Percentiles rank a stretch among this genome's conserved stretches.
phyloP scores from a whole-genome alignment of 2,888 invertebrate species.

The Melipona bicolor region DNA sequence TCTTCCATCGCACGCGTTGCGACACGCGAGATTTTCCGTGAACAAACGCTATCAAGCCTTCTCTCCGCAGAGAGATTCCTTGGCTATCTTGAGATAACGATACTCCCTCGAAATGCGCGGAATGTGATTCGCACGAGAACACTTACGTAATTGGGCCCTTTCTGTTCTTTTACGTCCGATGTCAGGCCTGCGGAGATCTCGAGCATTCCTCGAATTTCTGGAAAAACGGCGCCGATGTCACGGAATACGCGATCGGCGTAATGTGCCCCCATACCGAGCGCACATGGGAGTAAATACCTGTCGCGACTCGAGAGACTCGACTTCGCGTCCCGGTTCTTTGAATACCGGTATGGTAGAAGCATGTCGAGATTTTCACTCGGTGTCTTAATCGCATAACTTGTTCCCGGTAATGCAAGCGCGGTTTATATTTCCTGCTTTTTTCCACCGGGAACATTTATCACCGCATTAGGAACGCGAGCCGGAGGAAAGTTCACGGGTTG shows the following conservation, averaged over 20 bases:
- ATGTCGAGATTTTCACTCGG: conserved; percentile 59
- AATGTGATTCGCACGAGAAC: conserved; percentile 47
- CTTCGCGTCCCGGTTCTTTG: conserved; percentile 60
- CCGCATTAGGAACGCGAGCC: conserved; percentile 42
- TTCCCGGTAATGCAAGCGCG: conserved; percentile 54
- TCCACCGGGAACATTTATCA: conserved; percentile 42
- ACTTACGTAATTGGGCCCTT: conserved; percentile 53
- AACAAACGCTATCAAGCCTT: conserved; percentile 17
- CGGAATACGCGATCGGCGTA: conserved; percentile 53
- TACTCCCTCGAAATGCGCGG: conserved; percentile 35
- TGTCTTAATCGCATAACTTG: conserved; percentile 62
- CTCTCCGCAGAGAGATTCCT: background rate
- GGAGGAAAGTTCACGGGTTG: conserved; percentile 56
- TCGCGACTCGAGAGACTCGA: conserved; percentile 46
- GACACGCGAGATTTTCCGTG: conserved; percentile 26
- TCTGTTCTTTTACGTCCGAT: conserved; percentile 29
- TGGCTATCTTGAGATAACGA: conserved; percentile 23
- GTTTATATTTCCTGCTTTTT: conserved; percentile 60
- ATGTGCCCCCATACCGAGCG: conserved; percentile 43
- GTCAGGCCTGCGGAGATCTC: conserved; percentile 35
- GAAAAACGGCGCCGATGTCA: conserved; percentile 59
- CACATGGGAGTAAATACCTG: conserved; percentile 56
- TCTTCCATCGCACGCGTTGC: conserved; percentile 16
- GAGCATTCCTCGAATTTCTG: conserved; percentile 60
- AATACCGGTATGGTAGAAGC: conserved; percentile 62